phyloP scores from a whole-genome alignment of 2,888 invertebrate genomes.

The Harmothoe impar region DNA sequence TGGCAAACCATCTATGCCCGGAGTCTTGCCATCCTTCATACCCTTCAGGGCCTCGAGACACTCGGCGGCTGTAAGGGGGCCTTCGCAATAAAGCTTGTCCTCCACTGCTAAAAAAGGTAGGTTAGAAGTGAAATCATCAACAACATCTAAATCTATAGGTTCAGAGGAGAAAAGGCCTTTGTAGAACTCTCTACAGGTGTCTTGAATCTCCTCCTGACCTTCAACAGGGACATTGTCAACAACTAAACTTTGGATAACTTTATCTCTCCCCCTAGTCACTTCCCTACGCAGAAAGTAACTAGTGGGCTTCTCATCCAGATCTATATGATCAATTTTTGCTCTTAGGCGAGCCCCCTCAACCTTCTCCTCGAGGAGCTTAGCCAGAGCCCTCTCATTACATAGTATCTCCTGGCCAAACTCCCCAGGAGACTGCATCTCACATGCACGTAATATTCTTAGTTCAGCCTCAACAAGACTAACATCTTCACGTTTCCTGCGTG shows the following conservation, averaged over 20 bases:
- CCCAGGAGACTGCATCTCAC: no score
- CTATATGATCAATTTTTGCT: neutral
- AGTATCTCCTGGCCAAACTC: no score
- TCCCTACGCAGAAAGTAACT: neutral
- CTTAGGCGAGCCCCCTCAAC: neutral
- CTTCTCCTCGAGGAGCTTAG: neutral
- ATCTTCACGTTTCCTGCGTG: no score
- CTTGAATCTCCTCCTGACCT: neutral
- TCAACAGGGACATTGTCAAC: neutral
- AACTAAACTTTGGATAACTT: neutral
- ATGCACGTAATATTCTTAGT: no score
- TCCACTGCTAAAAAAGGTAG: neutral
- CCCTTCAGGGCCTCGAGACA: neutral
- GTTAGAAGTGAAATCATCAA: neutral
- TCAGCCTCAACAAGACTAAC: no score
- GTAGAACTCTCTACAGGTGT: neutral
- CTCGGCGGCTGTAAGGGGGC: neutral
- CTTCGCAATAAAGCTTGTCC: neutral
- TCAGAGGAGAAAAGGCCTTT: neutral
- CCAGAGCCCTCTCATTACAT: neutral
- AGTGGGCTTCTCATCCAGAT: neutral
- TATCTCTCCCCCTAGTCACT: neutral
- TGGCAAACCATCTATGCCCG: conserved; percentile 25
- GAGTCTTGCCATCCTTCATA: conserved; percentile 31
- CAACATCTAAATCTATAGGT: neutral